Evolutionary conservation across 2,797 vertebrate genomes (phyloP).

Genomic region (Micromesistius poutassou): DNA sequence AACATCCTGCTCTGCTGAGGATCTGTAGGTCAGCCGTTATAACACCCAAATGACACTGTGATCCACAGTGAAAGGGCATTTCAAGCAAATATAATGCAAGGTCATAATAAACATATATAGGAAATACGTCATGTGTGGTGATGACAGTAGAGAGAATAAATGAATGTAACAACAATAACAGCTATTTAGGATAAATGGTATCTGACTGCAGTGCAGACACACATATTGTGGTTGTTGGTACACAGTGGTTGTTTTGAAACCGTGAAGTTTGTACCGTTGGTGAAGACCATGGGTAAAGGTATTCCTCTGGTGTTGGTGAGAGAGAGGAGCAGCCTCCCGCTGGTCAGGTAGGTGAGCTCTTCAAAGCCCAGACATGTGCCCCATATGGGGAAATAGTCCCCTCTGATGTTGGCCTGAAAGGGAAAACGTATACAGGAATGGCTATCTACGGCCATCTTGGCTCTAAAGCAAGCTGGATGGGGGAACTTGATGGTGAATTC

Average conservation of each 20-base stretch:
- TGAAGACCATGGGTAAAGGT: constrained; percentile 82
- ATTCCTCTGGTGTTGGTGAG: constrained; percentile 72
- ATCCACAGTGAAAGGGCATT: background rate
- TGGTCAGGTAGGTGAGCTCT: constrained; percentile 78
- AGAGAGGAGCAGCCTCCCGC: constrained; percentile 68
- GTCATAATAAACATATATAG: background rate
- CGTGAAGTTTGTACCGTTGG: constrained; percentile 66
- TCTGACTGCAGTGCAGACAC: background rate
- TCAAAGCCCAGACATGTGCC: constrained; percentile 93
- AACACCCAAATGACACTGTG: background rate
- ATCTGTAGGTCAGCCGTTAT: constrained; percentile 57
- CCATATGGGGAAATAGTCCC: constrained; percentile 93
- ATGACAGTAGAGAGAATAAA: too few species aligned
- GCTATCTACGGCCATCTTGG: background rate
- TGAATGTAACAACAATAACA: background rate
- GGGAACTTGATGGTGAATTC: too few species aligned
- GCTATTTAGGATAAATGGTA: background rate
- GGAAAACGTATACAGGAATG: background rate
- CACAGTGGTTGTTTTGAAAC: background rate
- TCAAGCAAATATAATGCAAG: background rate
- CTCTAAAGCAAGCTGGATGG: background rate
- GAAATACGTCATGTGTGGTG: background rate
- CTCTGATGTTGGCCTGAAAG: constrained; percentile 76
- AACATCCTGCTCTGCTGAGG: constrained; percentile 77
- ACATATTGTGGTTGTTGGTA: too few species aligned